Evolutionary conservation across 2,113 vertebrate species (phyloP).

Genomic region (Brienomyrus longianalis): DNA sequence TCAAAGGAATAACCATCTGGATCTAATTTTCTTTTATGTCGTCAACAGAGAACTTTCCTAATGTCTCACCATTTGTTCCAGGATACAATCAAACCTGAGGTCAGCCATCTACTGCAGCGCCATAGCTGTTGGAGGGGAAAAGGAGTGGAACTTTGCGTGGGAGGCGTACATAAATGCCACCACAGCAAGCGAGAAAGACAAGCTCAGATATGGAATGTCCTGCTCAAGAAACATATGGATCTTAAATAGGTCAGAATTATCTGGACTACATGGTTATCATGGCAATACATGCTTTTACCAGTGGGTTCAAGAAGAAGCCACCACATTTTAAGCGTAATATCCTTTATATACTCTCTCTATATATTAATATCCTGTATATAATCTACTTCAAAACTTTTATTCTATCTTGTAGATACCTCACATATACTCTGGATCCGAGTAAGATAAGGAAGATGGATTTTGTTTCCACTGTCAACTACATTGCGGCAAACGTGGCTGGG

Average conservation of each 20-base stretch:
- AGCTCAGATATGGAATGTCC: slow-evolving; percentile 65
- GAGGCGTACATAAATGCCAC: slow-evolving; percentile 38
- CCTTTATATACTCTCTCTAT: neutral
- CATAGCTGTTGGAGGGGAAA: slow-evolving; percentile 58
- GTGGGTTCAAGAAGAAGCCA: neutral
- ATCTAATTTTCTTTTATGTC: neutral
- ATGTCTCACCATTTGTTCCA: slow-evolving; percentile 33
- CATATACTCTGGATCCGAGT: slow-evolving; percentile 65
- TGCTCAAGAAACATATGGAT: slow-evolving; percentile 78
- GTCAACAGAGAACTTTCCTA: neutral
- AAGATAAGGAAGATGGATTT: slow-evolving; percentile 75
- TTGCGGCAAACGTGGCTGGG: slow-evolving; percentile 68
- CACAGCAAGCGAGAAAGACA: slow-evolving; percentile 64
- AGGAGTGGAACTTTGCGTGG: slow-evolving; percentile 82
- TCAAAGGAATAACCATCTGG: neutral
- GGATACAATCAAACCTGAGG: slow-evolving; percentile 75
- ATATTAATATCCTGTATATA: neutral
- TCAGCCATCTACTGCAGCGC: slow-evolving; percentile 77
- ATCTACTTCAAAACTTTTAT: neutral
- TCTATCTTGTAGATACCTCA: slow-evolving; percentile 69
- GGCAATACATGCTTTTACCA: neutral
- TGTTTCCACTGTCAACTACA: slow-evolving; percentile 59
- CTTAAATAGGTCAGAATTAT: slow-evolving; percentile 68
- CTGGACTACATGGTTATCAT: too few relatives aligned
- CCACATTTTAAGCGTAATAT: neutral